Evolutionary conservation across 2,797 vertebrate species (phyloP), one percentile per base, ranked within the genome.

Genomic region (Adelosebastes latens): DNA sequence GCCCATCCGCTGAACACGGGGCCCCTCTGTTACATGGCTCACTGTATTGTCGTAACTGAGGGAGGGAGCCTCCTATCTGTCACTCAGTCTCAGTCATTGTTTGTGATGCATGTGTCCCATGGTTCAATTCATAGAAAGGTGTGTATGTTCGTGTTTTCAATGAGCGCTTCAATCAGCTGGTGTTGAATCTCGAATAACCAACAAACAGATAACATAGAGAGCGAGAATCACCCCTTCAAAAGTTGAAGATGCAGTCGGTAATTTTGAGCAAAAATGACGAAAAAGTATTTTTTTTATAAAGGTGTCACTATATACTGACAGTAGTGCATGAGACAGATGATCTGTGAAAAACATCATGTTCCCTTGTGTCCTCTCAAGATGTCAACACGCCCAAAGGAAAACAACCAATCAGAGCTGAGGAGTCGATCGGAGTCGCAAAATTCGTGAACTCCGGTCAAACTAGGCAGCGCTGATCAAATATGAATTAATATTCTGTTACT

Each of bases 1-100:
- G 92, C 86, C 86, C 81, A 84, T 83, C 75, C 18, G 25, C 79
- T 75, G 83, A 87, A 87, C 89, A 89, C 20, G 73, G 81, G 87
- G 86, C 88, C 90, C 83, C 86, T 88, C 60, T 82, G 73, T 70
- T 74, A 76, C 20, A 75, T 16, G 65, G 71, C 78, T 82, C 31
- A 46, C 29, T 6, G 55, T 63, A 61, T 83, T 82, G 66, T 81
- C 18, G 18, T 78, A 72, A 72, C 60, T 34, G 14, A 65, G 65
- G 65, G 72, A 74, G 34, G 64, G 77, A 87, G 83, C 67, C 75
- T 86, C 76, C 73, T 69, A 24, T 85, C 75, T 88, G 76, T 89
- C 80, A 80, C 32, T 81, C 72, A 80, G n/a, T 67, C 70, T 82
- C 67, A 39, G 31, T 58, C 61, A 5, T 12, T 74, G n/a, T 82